Percentiles rank a stretch among this genome's conserved stretches.
phyloP scores from a whole-genome alignment of 2,797 vertebrate species.

The Enteromius paludinosus region DNA sequence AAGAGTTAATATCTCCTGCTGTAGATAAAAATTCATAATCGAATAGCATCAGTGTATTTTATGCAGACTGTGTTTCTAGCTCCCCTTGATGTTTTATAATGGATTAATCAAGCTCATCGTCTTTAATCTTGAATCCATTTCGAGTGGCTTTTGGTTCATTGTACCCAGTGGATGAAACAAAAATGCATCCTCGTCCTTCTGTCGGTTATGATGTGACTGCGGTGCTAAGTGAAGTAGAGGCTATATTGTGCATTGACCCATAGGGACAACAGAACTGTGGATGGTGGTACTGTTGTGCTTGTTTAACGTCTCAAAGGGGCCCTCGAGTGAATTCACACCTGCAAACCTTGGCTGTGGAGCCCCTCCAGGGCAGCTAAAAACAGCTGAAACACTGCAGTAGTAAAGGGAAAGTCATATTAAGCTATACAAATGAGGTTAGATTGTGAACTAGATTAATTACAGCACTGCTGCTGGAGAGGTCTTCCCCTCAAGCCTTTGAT shows the following conservation, averaged over 20 bases:
- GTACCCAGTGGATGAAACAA: background rate
- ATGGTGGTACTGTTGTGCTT: slow-evolving; percentile 32
- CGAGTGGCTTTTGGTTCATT: background rate
- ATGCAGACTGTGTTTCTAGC: background rate
- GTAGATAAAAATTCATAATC: background rate
- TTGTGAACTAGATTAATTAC: slow-evolving; percentile 50
- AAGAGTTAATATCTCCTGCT: background rate
- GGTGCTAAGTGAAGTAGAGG: slow-evolving; percentile 45
- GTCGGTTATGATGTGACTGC: slow-evolving; percentile 22
- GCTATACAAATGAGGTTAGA: slow-evolving; percentile 54
- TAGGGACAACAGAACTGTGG: slow-evolving; percentile 31
- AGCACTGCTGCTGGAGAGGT: slow-evolving; percentile 34
- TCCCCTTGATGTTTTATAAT: background rate
- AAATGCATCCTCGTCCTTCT: slow-evolving; percentile 16
- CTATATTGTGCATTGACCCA: slow-evolving; percentile 40
- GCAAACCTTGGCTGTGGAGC: slow-evolving; percentile 44
- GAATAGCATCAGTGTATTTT: background rate
- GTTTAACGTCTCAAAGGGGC: slow-evolving; percentile 51
- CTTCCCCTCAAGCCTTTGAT: slow-evolving; percentile 31
- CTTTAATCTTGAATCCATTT: background rate
- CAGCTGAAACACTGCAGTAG: slow-evolving; percentile 36
- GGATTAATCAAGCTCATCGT: background rate
- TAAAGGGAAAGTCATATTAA: slow-evolving; percentile 35
- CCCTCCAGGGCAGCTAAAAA: slow-evolving; percentile 41
- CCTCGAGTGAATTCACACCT: slow-evolving; percentile 47